phyloP scores from a whole-genome alignment of 2,113 vertebrate species.

The Lanius collurio region DNA sequence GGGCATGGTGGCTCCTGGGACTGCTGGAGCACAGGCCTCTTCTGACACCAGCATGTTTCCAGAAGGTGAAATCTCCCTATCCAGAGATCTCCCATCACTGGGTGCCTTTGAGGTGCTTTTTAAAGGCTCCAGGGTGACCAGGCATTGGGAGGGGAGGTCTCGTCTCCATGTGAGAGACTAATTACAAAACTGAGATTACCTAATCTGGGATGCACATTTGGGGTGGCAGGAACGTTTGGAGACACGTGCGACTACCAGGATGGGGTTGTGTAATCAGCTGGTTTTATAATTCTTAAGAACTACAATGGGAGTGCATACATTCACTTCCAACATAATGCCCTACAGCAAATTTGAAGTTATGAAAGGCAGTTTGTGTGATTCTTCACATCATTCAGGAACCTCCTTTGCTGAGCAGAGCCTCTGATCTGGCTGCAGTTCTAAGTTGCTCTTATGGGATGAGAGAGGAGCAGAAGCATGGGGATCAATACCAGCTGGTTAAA shows the following conservation, averaged over 20 bases:
- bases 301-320: not conserved
- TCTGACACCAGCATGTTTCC: conserved; percentile 35
- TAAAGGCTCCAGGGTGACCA: conserved; percentile 40
- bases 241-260: conserved; percentile 4
- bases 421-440: not conserved
- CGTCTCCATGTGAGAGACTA: not conserved
- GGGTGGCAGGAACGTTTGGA: not conserved
- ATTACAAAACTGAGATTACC: conserved; percentile 58
- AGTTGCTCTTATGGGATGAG: not conserved
- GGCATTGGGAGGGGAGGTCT: conserved; percentile 1
- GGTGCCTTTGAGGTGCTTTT: conserved; percentile 32
- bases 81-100: not conserved
- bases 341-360: conserved; percentile 38
- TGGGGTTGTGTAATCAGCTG: conserved; percentile 41
- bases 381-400: not conserved
- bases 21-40: not conserved
- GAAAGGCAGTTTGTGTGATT: conserved; percentile 26
- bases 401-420: not conserved
- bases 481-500: not conserved
- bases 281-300: conserved; percentile 49
- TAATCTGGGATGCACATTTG: not conserved
- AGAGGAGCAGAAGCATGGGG: not conserved
- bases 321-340: conserved; percentile 11
- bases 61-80: not conserved
- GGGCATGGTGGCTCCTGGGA: not conserved